These are phyloP conservation scores for Lutjanus erythropterus DNA, from an alignment of 2,113 vertebrate species.

Conservation along the genomic window DNA sequence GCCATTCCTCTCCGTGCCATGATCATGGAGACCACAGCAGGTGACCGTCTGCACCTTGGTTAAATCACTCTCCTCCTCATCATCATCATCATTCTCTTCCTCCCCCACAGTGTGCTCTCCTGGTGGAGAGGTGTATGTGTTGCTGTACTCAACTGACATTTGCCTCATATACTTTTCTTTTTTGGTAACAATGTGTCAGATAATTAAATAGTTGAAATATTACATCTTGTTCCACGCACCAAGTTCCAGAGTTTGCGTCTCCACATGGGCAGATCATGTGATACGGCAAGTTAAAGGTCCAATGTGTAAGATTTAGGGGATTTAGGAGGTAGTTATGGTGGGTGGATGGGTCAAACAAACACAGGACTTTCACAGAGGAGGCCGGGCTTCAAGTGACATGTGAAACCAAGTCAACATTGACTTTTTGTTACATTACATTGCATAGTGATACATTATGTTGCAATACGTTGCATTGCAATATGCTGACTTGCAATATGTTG, in stretches of 20 bases:
- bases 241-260: neutral
- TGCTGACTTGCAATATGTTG: no score
- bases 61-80: slow-evolving; percentile 53
- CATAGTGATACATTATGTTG: no score
- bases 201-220: neutral
- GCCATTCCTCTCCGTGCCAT: slow-evolving; percentile 95
- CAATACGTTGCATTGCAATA: no score
- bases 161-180: slow-evolving; percentile 9
- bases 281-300: neutral
- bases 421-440: no score
- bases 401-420: no score
- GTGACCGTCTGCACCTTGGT: slow-evolving; percentile 91
- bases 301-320: no score
- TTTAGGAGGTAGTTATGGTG: no score
- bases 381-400: no score
- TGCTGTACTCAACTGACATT: slow-evolving; percentile 35
- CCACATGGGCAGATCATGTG: neutral
- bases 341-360: no score
- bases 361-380: no score
- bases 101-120: slow-evolving; percentile 65
- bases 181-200: neutral
- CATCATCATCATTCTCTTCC: slow-evolving; percentile 42
- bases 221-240: neutral
- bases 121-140: slow-evolving; percentile 69
- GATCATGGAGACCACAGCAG: slow-evolving; percentile 97